phyloP scores from a whole-genome alignment of 23 tunicate genomes.

The Aplidium turbinatum region DNA sequence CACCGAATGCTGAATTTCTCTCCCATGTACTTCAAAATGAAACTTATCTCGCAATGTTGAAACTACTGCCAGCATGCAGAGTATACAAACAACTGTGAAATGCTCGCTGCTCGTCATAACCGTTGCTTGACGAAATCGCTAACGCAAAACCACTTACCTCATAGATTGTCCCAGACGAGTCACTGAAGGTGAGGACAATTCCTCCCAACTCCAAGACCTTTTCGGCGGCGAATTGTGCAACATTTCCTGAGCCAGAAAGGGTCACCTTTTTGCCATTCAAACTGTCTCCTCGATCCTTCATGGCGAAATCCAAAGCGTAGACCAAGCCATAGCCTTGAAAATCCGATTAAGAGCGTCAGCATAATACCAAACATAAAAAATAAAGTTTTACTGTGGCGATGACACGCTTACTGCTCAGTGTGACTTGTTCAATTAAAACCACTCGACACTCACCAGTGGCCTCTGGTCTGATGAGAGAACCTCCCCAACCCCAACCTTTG shows the following conservation, averaged over 20 bases:
- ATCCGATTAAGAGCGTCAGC: no score
- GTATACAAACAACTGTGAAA: no score
- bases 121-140: not conserved
- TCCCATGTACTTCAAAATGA: not conserved
- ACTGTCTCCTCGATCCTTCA: slow-evolving; percentile 57
- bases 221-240: slow-evolving; percentile 98
- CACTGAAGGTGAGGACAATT: slow-evolving; percentile 91
- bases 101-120: not conserved
- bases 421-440: no score
- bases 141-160: slow-evolving; percentile 59
- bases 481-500: slow-evolving; percentile 99
- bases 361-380: not conserved
- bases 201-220: slow-evolving; percentile 93
- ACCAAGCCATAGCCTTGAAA: slow-evolving; percentile 98
- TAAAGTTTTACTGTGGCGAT: not conserved
- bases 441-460: slow-evolving; percentile 79
- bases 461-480: slow-evolving; percentile 98
- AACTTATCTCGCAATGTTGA: not conserved
- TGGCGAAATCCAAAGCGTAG: slow-evolving; percentile 89
- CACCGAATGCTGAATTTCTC: no score
- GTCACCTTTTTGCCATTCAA: slow-evolving; percentile 85
- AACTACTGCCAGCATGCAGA: no score
- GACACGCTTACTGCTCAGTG: not conserved
- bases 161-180: slow-evolving; percentile 91
- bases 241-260: slow-evolving; percentile 98